Evolutionary conservation across 2,888 invertebrate genomes (phyloP), one percentile per base, ranked within the genome.

Genomic region (Aquatica leii): DNA sequence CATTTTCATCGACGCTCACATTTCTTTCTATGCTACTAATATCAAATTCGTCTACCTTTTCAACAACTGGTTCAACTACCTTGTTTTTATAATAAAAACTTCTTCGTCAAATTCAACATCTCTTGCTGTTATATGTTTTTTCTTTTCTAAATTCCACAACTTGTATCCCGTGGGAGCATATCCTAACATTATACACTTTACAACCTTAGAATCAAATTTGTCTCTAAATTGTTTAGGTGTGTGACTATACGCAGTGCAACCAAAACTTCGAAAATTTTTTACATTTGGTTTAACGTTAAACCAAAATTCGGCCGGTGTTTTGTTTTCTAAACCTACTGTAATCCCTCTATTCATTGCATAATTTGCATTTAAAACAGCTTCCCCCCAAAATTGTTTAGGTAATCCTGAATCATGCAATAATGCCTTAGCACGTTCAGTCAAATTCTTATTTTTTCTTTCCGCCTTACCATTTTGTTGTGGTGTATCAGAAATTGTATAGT

Each of bases 181-280:
- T 2, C 66, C 64, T n/a, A 67, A 15, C 67, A 69, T 67, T 1
- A 60, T 37, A 49, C 60, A 60, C 49, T 66, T 67, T 58, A 66
- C 59, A 5, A 17, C 46, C 37, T 64, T 60, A 41, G 31, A 20
- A 15, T 52, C 18, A 37, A 52, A 52, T 18, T 52, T 52, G 1
- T n/a, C 6, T 37, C 67, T 35, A n/a, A 65, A 65, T 34, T 63
- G 21, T 18, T 60, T 46, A 20, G 40, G 63, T 18, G 65, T 37
- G 35, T 65, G 65, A 40, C 43, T 55, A 37, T 58, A 66, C 4
- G 57, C 60, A 9, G 35, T 18, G 34, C 59, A 35, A 14, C 61
- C 67, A 31, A 65, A 59, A 21, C 53, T 48, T 37, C 37, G n/a
- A 20, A 54, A 24, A 31, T 54, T 43, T 14, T 5, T 31, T 1